phyloP scores from a whole-genome alignment of 2,888 invertebrate genomes.

The Helicoverpa assulta region DNA sequence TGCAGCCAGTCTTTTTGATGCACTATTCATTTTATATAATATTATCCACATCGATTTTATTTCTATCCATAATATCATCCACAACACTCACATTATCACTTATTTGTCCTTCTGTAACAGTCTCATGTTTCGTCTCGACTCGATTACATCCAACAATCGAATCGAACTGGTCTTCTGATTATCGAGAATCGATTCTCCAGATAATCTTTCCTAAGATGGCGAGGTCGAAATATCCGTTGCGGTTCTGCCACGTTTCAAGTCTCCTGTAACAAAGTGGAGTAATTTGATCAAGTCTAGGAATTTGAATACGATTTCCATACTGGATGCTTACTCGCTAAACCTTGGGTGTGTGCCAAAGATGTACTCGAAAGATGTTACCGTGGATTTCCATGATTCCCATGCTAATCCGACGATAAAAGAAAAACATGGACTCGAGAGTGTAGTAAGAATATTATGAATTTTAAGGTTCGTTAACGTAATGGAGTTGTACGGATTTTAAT shows the following conservation, averaged over 20 bases:
- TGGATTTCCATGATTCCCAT: constrained; percentile 40
- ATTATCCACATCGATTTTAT: constrained; percentile 51
- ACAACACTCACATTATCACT: constrained; percentile 55
- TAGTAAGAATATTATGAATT: constrained; percentile 40
- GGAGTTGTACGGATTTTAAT: background rate
- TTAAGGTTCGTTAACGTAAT: constrained; percentile 8
- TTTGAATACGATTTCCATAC: constrained; percentile 69
- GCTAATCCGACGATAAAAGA: constrained; percentile 51
- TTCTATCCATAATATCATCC: constrained; percentile 30
- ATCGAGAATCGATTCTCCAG: constrained; percentile 39
- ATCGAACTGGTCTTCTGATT: constrained; percentile 36
- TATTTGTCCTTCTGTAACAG: constrained; percentile 39
- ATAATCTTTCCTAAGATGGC: constrained; percentile 51
- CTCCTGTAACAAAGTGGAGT: constrained; percentile 70
- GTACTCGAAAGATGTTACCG: constrained; percentile 55
- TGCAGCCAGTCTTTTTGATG: constrained; percentile 55
- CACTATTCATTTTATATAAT: constrained; percentile 55
- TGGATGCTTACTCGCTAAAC: constrained; percentile 61
- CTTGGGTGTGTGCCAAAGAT: constrained; percentile 61
- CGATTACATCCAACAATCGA: constrained; percentile 38
- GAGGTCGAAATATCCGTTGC: constrained; percentile 56
- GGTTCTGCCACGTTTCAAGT: constrained; percentile 60
- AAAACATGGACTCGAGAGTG: constrained; percentile 40
- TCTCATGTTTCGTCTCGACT: constrained; percentile 49
- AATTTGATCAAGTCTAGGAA: constrained; percentile 69